Evolutionary conservation across 2,888 invertebrate species (phyloP).

Genomic region (Drosophila mayaguana): DNA sequence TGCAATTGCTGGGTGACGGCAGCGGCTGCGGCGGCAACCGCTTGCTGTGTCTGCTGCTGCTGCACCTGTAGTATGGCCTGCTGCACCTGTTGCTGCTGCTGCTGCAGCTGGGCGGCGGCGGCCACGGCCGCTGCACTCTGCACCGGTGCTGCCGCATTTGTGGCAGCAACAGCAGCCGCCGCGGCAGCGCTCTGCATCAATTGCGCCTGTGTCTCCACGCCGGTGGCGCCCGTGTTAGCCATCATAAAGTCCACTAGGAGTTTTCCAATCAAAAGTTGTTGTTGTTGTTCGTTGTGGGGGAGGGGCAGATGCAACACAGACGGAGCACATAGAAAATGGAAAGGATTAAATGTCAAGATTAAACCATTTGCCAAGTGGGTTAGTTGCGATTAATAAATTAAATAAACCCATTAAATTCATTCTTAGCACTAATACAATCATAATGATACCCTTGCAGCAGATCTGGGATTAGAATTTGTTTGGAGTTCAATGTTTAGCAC

Average conservation of each 20-base stretch:
- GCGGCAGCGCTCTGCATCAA: conserved; percentile 80
- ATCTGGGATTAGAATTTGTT: no score
- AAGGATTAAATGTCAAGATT: conserved; percentile 75
- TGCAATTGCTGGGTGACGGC: conserved; percentile 81
- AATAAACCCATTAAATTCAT: no score
- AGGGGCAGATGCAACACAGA: conserved; percentile 65
- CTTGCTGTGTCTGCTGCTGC: conserved; percentile 84
- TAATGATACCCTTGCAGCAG: no score
- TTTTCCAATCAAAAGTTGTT: conserved; percentile 1
- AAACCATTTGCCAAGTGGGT: conserved; percentile 76
- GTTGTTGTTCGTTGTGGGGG: conserved; percentile 33
- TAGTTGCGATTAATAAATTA: conserved; percentile 44
- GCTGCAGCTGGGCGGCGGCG: conserved; percentile 79
- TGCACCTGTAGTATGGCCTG: conserved; percentile 84
- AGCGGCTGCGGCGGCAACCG: conserved; percentile 79
- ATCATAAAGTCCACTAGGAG: conserved; percentile 83
- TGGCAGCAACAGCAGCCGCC: conserved; percentile 81
- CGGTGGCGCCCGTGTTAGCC: conserved; percentile 83
- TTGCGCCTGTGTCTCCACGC: conserved; percentile 81
- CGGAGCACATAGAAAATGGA: conserved; percentile 60
- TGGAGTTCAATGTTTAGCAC: no score
- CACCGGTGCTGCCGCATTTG: conserved; percentile 76
- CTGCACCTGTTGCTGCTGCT: conserved; percentile 83
- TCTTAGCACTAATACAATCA: no score
- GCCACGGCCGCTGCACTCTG: conserved; percentile 79